phyloP scores from a whole-genome alignment of 2,797 vertebrate genomes.

The Sylvilagus floridanus region DNA sequence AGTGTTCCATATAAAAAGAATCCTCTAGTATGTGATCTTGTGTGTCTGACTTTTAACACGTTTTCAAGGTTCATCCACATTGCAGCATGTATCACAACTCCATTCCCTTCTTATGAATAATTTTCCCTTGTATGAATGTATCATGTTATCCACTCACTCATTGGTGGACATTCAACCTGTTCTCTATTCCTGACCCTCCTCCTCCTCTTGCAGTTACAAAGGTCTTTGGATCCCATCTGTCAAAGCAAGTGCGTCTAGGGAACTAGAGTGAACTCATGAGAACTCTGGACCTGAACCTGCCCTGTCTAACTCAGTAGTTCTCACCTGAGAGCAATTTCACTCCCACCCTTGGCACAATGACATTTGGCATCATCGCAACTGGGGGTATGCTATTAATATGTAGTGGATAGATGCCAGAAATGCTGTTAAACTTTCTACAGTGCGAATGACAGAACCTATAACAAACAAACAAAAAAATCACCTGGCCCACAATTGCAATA shows the following conservation, averaged over 20 bases:
- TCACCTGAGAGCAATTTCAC: not conserved
- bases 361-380: not conserved
- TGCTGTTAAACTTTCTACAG: not conserved
- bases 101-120: conserved; percentile 37
- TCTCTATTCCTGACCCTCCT: conserved; percentile 25
- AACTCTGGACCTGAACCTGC: not conserved
- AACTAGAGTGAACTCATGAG: not conserved
- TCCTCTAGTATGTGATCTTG: not conserved
- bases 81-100: not conserved
- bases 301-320: not conserved
- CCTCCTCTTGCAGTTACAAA: not conserved
- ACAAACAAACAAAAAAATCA: conserved; percentile 39
- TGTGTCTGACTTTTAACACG: not conserved
- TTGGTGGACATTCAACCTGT: not conserved
- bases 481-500: conserved; percentile 30
- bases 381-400: not conserved
- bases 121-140: not conserved
- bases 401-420: conserved; percentile 44
- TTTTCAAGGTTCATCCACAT: conserved; percentile 43
- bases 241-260: not conserved
- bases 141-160: conserved; percentile 27
- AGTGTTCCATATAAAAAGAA: conserved; percentile 34
- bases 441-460: conserved; percentile 23
- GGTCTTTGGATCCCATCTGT: conserved; percentile 3
- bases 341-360: too few relatives aligned